Conservation (phyloP, 2,888 invertebrate species). For the Mesochorus sp. region DNA sequence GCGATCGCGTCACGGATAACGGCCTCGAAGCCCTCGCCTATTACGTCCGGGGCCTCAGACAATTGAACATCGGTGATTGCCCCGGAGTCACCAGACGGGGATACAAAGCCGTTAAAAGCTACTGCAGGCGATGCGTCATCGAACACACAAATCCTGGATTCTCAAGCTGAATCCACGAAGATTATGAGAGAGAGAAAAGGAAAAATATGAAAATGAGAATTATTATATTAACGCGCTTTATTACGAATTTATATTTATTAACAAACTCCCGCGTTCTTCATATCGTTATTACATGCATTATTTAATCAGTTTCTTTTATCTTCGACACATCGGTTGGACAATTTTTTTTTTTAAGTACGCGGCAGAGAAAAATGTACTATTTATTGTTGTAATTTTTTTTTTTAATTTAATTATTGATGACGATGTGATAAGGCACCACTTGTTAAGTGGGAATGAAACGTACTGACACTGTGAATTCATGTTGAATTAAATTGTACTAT, state of each 20-base stretch:
- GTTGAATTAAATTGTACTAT: too few species aligned
- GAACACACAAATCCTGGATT: conserved; percentile 98
- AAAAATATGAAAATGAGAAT: background rate
- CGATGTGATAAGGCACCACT: too few species aligned
- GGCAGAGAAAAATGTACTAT: conserved; percentile 51
- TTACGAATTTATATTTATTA: conserved; percentile 71
- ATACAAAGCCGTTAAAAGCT: conserved; percentile 95
- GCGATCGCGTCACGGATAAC: conserved; percentile 94
- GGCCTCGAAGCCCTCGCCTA: conserved; percentile 95
- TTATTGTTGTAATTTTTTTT: conserved; percentile 51
- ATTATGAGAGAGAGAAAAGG: background rate
- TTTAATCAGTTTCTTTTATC: background rate
- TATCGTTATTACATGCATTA: background rate
- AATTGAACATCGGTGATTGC: conserved; percentile 96
- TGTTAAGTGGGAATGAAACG: too few species aligned
- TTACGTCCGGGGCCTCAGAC: conserved; percentile 94
- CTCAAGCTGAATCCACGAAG: conserved; percentile 82
- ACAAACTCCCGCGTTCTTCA: conserved; percentile 25
- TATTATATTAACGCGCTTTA: conserved; percentile 39
- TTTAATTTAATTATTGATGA: background rate
- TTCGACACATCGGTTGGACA: conserved; percentile 32
- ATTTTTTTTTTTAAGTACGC: conserved; percentile 14
- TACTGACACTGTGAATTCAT: too few species aligned
- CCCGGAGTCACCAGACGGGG: conserved; percentile 92
- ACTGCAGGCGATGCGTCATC: conserved; percentile 95